Conservation (phyloP, 2,113 vertebrate genomes). For the Piliocolobus tephrosceles region DNA sequence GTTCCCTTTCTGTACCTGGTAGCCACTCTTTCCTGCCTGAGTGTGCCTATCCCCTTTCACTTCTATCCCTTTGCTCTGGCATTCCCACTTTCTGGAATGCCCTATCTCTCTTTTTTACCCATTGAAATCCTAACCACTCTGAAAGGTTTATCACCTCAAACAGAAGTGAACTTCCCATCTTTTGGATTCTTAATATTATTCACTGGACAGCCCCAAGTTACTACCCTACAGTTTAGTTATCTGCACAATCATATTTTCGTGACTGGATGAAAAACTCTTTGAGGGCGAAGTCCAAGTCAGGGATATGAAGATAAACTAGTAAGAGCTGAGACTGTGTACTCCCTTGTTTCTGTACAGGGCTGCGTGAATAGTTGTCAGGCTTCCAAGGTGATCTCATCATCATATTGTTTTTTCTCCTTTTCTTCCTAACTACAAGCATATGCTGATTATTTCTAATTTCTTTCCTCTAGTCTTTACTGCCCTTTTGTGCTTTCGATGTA, state of each 20-base stretch:
- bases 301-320: neutral
- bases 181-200: neutral
- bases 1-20: neutral
- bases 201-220: neutral
- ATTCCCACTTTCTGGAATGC: neutral
- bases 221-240: neutral
- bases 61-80: too few species aligned
- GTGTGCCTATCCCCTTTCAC: neutral
- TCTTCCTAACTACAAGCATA: conserved; percentile 17
- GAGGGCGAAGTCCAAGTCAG: neutral
- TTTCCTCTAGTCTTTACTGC: neutral
- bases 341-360: neutral
- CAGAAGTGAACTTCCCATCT: neutral
- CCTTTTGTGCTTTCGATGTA: neutral
- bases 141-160: neutral
- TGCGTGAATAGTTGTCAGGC: neutral
- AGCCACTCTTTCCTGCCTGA: neutral
- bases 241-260: neutral
- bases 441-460: neutral
- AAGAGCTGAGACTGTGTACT: neutral
- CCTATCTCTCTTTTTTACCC: neutral
- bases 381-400: conserved; percentile 14
- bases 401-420: neutral
- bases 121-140: neutral
- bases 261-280: neutral